Evolutionary conservation across 37 sponge, comb jelly and placozoan species (phyloP).

Genomic region (Ianthella basta): DNA sequence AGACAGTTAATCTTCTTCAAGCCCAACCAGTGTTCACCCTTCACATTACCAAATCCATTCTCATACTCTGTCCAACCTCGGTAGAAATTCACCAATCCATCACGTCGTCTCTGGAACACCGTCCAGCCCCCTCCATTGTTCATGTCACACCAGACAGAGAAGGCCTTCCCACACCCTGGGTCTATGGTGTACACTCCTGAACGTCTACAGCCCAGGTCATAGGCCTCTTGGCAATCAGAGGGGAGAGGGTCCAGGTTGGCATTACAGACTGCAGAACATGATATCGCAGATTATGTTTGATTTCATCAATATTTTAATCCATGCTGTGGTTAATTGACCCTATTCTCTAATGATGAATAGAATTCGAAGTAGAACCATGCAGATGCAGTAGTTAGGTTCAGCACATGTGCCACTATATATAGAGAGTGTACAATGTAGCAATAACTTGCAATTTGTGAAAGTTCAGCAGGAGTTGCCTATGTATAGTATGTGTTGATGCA

Average conservation of each 20-base stretch:
- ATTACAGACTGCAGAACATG: no score
- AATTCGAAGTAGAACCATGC: no score
- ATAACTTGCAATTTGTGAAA: no score
- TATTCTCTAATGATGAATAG: no score
- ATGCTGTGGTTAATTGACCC: no score
- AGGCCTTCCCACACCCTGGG: constrained; percentile 23
- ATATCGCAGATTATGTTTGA: no score
- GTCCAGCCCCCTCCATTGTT: constrained; percentile 21
- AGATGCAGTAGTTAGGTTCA: no score
- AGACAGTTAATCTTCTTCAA: constrained; percentile 28
- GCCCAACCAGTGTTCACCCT: constrained; percentile 34
- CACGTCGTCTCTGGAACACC: constrained; percentile 36
- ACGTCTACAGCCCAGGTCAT: neutral
- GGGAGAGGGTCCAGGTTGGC: neutral
- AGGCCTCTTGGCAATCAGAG: neutral
- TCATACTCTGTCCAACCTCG: constrained; percentile 25
- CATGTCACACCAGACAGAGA: constrained; percentile 34
- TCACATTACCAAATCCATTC: constrained; percentile 35
- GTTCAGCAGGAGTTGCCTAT: no score
- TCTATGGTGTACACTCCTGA: constrained; percentile 25
- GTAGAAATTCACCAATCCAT: constrained; percentile 34
- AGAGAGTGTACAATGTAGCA: no score
- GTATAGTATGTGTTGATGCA: no score
- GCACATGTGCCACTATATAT: no score
- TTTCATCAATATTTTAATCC: no score